Base-by-base conservation (phyloP, 2,797 vertebrate species). In the Xiphorhynchus erythropygius region DNA sequence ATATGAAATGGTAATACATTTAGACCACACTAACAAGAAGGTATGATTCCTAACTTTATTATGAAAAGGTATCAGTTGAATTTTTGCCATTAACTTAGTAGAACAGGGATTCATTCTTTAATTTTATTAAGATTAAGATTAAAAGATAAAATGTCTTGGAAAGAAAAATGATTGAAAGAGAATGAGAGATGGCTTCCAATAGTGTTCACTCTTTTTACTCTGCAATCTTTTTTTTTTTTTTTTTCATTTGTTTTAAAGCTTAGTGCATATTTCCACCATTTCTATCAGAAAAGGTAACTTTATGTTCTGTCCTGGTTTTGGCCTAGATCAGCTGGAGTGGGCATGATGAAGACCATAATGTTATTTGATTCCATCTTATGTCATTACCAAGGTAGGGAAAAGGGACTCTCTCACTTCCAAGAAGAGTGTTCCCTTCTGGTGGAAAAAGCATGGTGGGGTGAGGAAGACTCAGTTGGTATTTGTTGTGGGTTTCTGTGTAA, bases 131-230 rank as follows among this genome's bases (percentile, higher is more conserved):
- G 15, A 53, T 21, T 21, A 14, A 49, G n/a, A 33, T 49, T 41
- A 57, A 70, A 67, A 76, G 55, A 8, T 24, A 64, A 65, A 19
- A 2, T 63, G 4, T n/a, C 11, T 49, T 73, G 14, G 42, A 73
- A 93, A 60, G 14, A 59, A 84, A 42, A 0, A 2, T 1, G 0
- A 57, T 33, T 1, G 0, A 18, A 79, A 87, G 15, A 27, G 2
- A 5, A 68, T 22, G 16, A 78, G 4, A 24, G 12, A 6, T 63
- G 33, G 39, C 7, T 37, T 87, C 13, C 30, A 89, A 21, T 11
- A 65, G 8, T 42, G 2, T 7, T 79, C 7, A 24, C 8, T 74
- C 8, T 74, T 63, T 75, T 27, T 52, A 39, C 16, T 46, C 27
- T 71, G 13, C 1, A 37, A 19, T 32, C 1, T 15, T 10, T 25